phyloP scores from a whole-genome alignment of 1,140 invertebrate species.

The Coptotermes formosanus region DNA sequence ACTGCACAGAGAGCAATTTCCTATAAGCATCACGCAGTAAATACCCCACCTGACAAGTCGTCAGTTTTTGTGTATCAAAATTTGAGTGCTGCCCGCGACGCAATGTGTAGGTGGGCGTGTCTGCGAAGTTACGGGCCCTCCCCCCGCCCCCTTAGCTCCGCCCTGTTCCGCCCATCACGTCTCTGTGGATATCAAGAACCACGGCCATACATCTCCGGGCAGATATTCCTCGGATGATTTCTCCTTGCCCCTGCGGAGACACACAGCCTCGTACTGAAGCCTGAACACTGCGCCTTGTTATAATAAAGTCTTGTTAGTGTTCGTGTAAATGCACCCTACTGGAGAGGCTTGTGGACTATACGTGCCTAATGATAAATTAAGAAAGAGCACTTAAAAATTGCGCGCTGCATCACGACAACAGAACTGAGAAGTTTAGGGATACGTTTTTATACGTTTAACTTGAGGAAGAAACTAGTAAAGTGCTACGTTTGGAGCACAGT shows the following conservation, averaged over 20 bases:
- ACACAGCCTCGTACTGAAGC: no score
- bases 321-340: no score
- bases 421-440: no score
- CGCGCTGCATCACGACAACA: no score
- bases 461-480: no score
- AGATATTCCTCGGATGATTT: not conserved
- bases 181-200: slow-evolving; percentile 1
- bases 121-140: not conserved
- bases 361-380: no score
- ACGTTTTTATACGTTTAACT: no score
- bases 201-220: not conserved
- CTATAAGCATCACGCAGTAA: not conserved
- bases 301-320: no score
- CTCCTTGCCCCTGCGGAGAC: not conserved
- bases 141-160: not conserved
- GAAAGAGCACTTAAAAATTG: no score
- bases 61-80: not conserved
- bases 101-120: slow-evolving; percentile 5
- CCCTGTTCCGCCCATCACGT: not conserved
- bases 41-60: not conserved
- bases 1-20: not conserved
- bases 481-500: no score
- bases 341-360: no score
- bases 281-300: no score
- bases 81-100: not conserved